Percentiles rank a stretch among this genome's conserved stretches.
Evolutionary conservation across 2,797 vertebrate species (phyloP).

Genomic region (Eremophila alpestris): DNA sequence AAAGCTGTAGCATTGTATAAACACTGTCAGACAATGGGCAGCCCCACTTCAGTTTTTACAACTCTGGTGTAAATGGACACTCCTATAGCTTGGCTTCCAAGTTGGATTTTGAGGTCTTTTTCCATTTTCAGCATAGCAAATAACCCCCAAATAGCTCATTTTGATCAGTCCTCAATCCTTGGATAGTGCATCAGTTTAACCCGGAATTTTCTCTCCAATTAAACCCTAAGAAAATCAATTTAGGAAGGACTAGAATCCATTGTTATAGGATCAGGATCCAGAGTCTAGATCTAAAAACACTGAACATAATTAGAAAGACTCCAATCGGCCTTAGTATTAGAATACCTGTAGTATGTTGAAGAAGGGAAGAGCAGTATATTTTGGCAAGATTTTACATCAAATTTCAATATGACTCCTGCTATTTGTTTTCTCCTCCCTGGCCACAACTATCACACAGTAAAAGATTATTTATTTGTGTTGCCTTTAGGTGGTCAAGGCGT

Average conservation of each 20-base stretch:
- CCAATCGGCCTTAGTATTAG: background rate
- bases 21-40: background rate
- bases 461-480: background rate
- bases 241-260: background rate
- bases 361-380: background rate
- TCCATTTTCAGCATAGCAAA: background rate
- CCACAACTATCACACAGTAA: background rate
- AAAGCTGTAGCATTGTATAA: background rate
- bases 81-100: background rate
- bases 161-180: background rate
- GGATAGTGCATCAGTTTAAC: background rate
- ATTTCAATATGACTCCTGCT: background rate
- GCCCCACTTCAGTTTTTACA: background rate
- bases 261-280: background rate
- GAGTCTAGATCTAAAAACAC: background rate
- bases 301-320: background rate
- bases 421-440: background rate
- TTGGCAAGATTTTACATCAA: background rate
- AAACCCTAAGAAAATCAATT: background rate
- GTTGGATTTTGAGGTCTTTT: background rate
- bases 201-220: background rate
- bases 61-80: background rate
- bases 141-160: background rate
- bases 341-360: background rate
- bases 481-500: slow-evolving; percentile 70